These are phyloP conservation scores for Cladopsammia gracilis DNA, from an alignment of 64 coral and sea anemone species.

Conservation along the genomic window DNA sequence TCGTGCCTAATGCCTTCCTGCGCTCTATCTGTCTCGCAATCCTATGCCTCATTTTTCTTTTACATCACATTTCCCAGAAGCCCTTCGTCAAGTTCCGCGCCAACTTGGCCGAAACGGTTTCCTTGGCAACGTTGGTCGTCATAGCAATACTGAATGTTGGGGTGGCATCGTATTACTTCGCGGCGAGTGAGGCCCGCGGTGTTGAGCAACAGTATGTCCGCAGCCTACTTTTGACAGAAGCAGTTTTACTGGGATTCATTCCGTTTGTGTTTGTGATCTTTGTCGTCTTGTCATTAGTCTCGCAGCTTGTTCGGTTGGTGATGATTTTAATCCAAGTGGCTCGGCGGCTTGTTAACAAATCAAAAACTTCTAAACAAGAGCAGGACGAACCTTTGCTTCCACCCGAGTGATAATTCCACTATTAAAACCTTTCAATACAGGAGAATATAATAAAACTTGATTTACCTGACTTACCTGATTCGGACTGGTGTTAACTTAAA, in stretches of 20 bases:
- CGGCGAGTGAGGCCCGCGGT: neutral
- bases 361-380: neutral
- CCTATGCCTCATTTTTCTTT: constrained; percentile 15
- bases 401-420: neutral
- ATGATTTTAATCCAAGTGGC: neutral
- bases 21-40: constrained; percentile 10
- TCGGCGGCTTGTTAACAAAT: neutral
- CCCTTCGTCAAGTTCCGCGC: constrained; percentile 20
- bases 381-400: neutral
- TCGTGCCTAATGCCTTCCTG: neutral
- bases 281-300: neutral
- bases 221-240: neutral
- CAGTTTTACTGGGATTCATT: neutral
- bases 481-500: no score
- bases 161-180: constrained; percentile 2
- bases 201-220: neutral
- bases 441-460: no score
- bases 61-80: constrained; percentile 28
- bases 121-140: constrained; percentile 42
- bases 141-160: constrained; percentile 53
- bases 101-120: constrained; percentile 45
- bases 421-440: neutral
- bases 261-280: neutral
- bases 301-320: neutral
- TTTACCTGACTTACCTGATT: no score